Conservation (phyloP, 2,113 vertebrate species). For the Ranitomeya imitator region DNA sequence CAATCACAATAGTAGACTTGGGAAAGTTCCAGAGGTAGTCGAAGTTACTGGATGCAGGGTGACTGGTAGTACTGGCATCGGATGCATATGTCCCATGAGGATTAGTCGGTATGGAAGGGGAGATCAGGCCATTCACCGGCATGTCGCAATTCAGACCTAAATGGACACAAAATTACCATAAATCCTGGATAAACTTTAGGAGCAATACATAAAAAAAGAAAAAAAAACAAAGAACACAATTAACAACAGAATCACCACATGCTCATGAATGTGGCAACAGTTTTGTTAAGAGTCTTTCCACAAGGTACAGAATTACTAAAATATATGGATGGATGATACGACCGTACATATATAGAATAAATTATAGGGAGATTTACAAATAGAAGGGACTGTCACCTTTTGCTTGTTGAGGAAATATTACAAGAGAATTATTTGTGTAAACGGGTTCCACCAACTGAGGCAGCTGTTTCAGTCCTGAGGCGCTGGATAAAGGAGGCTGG, state of each 20-base stretch:
- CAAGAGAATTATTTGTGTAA: conserved; percentile 87
- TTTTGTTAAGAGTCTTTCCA: too few species aligned
- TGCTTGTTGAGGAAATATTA: conserved; percentile 88
- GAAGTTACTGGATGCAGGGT: conserved; percentile 76
- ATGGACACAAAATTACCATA: neutral
- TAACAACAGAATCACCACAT: too few species aligned
- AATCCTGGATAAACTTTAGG: neutral
- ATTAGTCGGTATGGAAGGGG: conserved; percentile 67
- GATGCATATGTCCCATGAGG: conserved; percentile 83
- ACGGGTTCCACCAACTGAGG: conserved; percentile 90
- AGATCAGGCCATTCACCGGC: conserved; percentile 91
- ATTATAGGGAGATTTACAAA: neutral
- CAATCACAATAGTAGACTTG: conserved; percentile 82
- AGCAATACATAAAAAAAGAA: neutral
- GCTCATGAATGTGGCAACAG: too few species aligned
- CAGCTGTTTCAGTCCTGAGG: conserved; percentile 92
- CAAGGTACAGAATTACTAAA: too few species aligned
- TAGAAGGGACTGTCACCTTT: conserved; percentile 79
- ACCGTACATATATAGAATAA: neutral
- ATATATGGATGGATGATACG: too few species aligned
- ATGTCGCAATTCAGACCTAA: conserved; percentile 93
- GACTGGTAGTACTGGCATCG: conserved; percentile 79
- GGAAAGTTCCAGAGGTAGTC: conserved; percentile 92
- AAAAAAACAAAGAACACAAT: neutral
- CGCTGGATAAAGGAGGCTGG: conserved; percentile 83